phyloP scores from a whole-genome alignment of 1,140 invertebrate genomes.

The Ctenoplectra terminalis region DNA sequence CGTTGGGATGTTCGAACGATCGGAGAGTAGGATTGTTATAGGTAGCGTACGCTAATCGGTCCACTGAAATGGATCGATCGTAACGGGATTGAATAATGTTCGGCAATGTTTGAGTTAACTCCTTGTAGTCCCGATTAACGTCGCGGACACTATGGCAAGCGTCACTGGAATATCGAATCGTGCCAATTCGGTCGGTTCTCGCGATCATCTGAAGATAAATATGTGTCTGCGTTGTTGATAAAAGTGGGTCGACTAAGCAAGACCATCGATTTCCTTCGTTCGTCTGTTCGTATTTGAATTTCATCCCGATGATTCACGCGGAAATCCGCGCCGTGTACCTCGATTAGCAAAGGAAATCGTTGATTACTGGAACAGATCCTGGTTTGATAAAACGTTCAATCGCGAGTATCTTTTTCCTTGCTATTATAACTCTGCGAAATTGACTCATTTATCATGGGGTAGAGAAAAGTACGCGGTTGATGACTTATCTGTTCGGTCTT shows the following conservation, averaged over 20 bases:
- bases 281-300: not conserved
- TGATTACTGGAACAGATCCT: not conserved
- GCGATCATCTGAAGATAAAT: conserved; percentile 29
- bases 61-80: conserved; percentile 10
- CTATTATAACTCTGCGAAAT: not conserved
- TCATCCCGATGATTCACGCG: not conserved
- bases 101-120: conserved; percentile 13
- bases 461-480: not conserved
- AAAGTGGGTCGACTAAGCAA: conserved; percentile 26
- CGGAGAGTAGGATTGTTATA: too few relatives aligned
- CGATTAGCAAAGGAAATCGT: conserved; percentile 10
- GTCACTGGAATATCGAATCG: conserved; percentile 3
- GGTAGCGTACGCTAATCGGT: not conserved
- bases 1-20: too few relatives aligned
- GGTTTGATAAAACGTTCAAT: not conserved
- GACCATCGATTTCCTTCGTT: not conserved
- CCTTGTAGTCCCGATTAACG: conserved; percentile 45
- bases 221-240: not conserved
- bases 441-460: conserved; percentile 11
- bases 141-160: not conserved
- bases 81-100: conserved; percentile 31
- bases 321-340: not conserved
- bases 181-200: conserved; percentile 43
- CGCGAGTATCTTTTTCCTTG: not conserved
- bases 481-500: not conserved